Conservation (phyloP, 2,113 vertebrate genomes). For the Oplegnathus fasciatus region DNA sequence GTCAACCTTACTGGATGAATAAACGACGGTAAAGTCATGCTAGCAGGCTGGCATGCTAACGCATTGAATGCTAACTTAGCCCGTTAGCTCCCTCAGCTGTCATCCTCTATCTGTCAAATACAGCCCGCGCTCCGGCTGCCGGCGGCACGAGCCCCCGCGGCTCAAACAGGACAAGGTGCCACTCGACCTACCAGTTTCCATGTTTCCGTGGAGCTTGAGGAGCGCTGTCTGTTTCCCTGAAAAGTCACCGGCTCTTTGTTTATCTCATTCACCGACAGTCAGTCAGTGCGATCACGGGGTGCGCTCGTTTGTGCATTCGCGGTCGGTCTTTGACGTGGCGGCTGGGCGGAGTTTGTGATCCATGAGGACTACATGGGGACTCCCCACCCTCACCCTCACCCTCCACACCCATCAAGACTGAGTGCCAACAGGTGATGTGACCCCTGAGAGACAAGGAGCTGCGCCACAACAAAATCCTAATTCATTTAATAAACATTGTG, state of each 20-base stretch:
- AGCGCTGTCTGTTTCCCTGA: constrained; percentile 47
- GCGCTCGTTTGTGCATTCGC: constrained; percentile 55
- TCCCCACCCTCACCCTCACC: too few relatives aligned
- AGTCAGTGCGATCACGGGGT: constrained; percentile 57
- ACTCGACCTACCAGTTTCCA: constrained; percentile 80
- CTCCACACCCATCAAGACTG: too few relatives aligned
- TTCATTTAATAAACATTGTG: background rate
- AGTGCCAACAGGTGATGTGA: background rate
- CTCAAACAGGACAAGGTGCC: background rate
- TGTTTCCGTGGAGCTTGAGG: constrained; percentile 61
- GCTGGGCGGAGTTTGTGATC: constrained; percentile 64
- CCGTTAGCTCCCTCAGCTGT: constrained; percentile 72
- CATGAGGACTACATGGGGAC: background rate
- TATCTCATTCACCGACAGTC: constrained; percentile 77
- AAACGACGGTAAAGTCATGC: constrained; percentile 23
- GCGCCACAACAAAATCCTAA: background rate
- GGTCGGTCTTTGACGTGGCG: constrained; percentile 51
- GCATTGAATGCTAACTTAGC: constrained; percentile 68
- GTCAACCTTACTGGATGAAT: background rate
- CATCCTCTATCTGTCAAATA: constrained; percentile 39
- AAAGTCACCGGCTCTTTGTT: constrained; percentile 83
- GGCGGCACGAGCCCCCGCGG: background rate
- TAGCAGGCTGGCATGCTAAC: constrained; percentile 53
- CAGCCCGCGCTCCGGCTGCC: background rate
- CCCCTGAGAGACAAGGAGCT: background rate